Evolutionary conservation across 2,113 vertebrate genomes (phyloP).

Genomic region (Regulus satrapa): DNA sequence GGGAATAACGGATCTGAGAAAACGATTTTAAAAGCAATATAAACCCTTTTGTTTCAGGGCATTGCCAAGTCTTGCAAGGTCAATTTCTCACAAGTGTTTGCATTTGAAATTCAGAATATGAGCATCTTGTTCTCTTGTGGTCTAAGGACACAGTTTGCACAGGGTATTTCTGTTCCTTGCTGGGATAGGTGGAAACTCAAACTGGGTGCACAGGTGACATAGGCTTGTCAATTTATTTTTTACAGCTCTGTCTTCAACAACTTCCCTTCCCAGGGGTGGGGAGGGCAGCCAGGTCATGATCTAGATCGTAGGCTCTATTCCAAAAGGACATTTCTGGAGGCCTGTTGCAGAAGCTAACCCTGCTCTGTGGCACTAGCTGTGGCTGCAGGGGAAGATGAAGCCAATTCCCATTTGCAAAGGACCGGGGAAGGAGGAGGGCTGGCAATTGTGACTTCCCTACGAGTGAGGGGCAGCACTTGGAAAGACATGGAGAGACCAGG

Average conservation of each 20-base stretch:
- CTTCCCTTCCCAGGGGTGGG: neutral
- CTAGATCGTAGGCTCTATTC: neutral
- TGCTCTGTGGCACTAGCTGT: neutral
- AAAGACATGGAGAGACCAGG: neutral
- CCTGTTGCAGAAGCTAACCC: neutral
- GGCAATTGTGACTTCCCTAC: accelerated
- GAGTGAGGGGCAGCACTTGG: neutral
- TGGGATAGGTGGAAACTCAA: neutral
- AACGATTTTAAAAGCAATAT: neutral
- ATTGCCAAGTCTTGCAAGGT: neutral
- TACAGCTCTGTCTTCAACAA: neutral
- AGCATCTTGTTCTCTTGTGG: accelerated
- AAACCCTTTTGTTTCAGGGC: neutral
- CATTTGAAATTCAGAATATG: neutral
- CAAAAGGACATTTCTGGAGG: neutral
- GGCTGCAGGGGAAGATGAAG: neutral
- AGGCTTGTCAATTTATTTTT: neutral
- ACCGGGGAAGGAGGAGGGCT: neutral
- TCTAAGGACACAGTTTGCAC: neutral
- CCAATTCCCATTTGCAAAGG: neutral
- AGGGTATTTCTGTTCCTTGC: neutral
- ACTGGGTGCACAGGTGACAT: neutral
- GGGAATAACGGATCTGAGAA: neutral
- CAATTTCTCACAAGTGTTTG: neutral
- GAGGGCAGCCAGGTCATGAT: neutral